A percentile compares a stretch with the other conserved stretches of the same genome.
Evolutionary conservation across 1,140 invertebrate species (phyloP).

Genomic region (Andricus grossulariae): DNA sequence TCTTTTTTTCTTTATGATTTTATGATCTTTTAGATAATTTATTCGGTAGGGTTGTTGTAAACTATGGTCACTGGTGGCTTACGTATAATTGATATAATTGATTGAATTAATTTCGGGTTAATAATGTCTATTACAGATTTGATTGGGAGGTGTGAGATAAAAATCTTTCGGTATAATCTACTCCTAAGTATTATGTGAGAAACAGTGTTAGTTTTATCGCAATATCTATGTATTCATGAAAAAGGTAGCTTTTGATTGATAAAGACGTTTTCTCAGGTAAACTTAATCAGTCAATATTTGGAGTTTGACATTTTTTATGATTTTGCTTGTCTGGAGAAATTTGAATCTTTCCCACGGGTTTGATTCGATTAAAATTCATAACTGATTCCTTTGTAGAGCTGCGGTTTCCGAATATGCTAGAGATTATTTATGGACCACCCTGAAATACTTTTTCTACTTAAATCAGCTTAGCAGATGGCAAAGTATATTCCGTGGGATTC

Average conservation of each 20-base stretch:
- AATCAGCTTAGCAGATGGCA: not conserved
- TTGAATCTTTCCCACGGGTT: conserved; percentile 15
- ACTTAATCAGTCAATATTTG: not conserved
- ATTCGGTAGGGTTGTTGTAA: not conserved
- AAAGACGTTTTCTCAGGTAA: not conserved
- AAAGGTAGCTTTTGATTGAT: not conserved
- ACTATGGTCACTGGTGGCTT: conserved; percentile 2
- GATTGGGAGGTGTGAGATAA: not conserved
- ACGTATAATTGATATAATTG: conserved; percentile 30
- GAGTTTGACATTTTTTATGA: not conserved
- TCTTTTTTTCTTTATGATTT: conserved; percentile 1
- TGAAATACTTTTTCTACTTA: conserved; percentile 24
- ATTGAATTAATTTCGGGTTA: conserved; percentile 24
- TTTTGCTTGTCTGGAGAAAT: not conserved
- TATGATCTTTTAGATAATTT: conserved; percentile 20
- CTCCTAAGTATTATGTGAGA: too few relatives aligned
- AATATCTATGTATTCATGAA: too few relatives aligned
- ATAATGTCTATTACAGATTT: conserved; percentile 15
- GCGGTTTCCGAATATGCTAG: not conserved
- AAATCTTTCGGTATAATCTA: not conserved
- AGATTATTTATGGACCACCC: conserved; percentile 24
- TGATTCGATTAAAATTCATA: conserved; percentile 26
- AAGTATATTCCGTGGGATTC: too few relatives aligned
- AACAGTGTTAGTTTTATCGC: too few relatives aligned
- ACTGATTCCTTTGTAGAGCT: conserved; percentile 3